phyloP scores from a whole-genome alignment of 1,140 invertebrate genomes.

The Drosophila ogumai region DNA sequence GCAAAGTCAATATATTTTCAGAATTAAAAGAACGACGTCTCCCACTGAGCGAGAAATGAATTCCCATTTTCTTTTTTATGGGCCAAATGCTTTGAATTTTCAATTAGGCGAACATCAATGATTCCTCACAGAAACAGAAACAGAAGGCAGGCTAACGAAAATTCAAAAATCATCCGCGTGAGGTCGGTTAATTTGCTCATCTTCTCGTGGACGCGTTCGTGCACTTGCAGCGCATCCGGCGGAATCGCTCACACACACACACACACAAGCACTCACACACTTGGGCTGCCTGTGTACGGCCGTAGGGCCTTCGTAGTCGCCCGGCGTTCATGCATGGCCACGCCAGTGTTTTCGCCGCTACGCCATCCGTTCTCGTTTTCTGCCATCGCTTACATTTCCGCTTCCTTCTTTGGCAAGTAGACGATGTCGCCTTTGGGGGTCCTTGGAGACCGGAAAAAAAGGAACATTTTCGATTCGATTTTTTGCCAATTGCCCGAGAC shows the following conservation, averaged over 20 bases:
- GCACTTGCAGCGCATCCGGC: conserved; percentile 67
- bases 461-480: conserved; percentile 73
- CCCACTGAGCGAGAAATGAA: conserved; percentile 21
- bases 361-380: conserved; percentile 47
- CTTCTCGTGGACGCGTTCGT: conserved; percentile 54
- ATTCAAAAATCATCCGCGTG: conserved; percentile 63
- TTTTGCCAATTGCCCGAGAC: conserved; percentile 67
- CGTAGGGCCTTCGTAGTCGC: conserved; percentile 43
- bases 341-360: conserved; percentile 56
- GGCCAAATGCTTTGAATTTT: conserved; percentile 37
- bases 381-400: conserved; percentile 72
- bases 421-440: conserved; percentile 43
- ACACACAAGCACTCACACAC: conserved; percentile 18
- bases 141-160: conserved; percentile 16
- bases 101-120: conserved; percentile 47
- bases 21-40: not conserved
- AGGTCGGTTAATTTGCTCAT: conserved; percentile 72
- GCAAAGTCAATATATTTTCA: conserved; percentile 7
- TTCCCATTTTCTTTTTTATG: conserved; percentile 9
- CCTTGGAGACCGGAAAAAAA: conserved; percentile 48
- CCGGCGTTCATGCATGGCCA: conserved; percentile 76
- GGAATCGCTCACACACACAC: conserved; percentile 34
- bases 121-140: conserved; percentile 1
- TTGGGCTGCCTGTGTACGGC: conserved; percentile 16
- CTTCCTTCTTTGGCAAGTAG: conserved; percentile 56